Evolutionary conservation across 2,797 vertebrate species (phyloP).

Genomic region (Pachyuromys duprasi): DNA sequence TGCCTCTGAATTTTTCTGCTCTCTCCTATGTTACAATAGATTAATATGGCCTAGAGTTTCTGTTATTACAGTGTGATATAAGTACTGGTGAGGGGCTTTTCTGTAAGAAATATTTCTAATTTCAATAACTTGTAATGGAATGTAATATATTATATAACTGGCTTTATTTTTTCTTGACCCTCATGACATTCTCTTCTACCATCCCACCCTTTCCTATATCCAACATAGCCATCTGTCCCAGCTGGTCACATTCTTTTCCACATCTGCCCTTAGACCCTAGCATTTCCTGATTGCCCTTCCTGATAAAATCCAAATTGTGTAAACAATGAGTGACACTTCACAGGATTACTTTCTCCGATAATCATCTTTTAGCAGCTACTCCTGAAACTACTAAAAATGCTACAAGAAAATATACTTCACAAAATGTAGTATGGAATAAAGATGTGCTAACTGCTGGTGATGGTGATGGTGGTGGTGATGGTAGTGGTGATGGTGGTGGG

Average conservation of each 20-base stretch:
- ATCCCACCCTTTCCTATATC: too few species aligned
- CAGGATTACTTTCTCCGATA: neutral
- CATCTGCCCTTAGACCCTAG: too few species aligned
- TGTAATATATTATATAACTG: neutral
- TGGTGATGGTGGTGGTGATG: too few species aligned
- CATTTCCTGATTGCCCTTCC: neutral
- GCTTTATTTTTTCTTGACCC: neutral
- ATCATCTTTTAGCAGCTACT: neutral
- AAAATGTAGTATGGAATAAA: neutral
- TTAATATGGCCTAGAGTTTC: neutral
- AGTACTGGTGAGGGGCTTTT: neutral
- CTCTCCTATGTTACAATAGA: too few species aligned
- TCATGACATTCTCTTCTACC: fast-evolving
- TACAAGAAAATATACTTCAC: neutral
- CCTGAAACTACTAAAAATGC: neutral
- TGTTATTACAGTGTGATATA: neutral
- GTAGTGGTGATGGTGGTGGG: too few species aligned
- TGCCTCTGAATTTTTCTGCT: neutral
- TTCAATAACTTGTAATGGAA: neutral
- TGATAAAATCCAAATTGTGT: neutral
- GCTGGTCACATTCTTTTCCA: too few species aligned
- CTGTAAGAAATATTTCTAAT: neutral
- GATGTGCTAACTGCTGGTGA: neutral
- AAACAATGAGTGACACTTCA: neutral
- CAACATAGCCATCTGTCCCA: neutral